Base-by-base conservation (phyloP, 2,888 invertebrate species). In the Luperina nickerlii region DNA sequence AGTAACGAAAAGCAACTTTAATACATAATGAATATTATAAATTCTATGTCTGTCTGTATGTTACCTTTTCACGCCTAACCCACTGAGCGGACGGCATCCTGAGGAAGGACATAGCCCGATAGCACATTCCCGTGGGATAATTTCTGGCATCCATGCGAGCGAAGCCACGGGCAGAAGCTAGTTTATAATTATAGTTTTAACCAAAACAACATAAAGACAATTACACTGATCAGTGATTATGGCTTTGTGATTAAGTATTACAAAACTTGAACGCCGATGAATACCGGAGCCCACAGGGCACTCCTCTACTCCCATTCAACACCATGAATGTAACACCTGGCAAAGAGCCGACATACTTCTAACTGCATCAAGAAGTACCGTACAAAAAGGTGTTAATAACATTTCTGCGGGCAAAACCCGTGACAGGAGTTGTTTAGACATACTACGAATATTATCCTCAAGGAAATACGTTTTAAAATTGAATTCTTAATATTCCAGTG, bases 401-500 rank as follows among this genome's bases (percentile, higher is more conserved):
- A 78, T 74, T 63, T 57, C 20, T n/a, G 24, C 42, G 54, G 79
- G 68, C 60, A 79, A 72, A 79, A 76, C 84, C 62, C 27, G 15
- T 5, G 11, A 65, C 38, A 45, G 32, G 18, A 69, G 11, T 60
- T 79, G 60, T 76, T 60, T n/a, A 62, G 24, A 0, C 24, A 57
- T 57, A 71, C 9, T 42, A 11, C 13, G 45, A 70, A 63, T 66
- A 67, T 84, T 70, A 63, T 83, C 84, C 70, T 83, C 45, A 63
- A 77, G 68, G 72, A 84, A 70, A 70, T 76, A 63, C n/a, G 24
- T 68, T 67, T 79, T 63, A 48, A 69, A 75, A 78, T 63, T 76
- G 32, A 62, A 73, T 48, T 9, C 20, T 82, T 67, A 71, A 24
- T 77, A 78, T 51, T 68, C n/a, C 67, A 63, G 70, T 38, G 73